These are phyloP conservation scores for Dolichoris vasculosae DNA, from an alignment of 1,140 invertebrate species.

Conservation along the genomic window DNA sequence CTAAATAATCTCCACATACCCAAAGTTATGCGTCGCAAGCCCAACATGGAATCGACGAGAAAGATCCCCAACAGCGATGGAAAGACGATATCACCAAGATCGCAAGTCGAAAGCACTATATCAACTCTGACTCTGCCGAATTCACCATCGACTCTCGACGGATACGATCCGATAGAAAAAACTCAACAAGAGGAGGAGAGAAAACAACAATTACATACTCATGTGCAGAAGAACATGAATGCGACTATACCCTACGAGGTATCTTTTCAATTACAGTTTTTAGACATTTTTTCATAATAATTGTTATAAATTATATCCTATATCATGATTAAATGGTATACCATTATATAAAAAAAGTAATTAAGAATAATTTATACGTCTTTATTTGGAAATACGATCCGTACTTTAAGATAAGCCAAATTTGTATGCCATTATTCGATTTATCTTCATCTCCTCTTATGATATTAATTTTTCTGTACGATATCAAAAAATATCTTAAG, in stretches of 20 bases:
- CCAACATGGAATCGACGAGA: slow-evolving; percentile 59
- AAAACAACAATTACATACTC: neutral
- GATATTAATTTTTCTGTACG: no score
- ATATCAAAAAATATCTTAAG: no score
- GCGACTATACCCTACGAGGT: slow-evolving; percentile 54
- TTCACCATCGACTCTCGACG: slow-evolving; percentile 20
- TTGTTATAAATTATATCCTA: no score
- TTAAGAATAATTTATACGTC: no score
- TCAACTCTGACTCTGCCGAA: slow-evolving; percentile 52
- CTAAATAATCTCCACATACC: slow-evolving; percentile 1
- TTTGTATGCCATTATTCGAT: no score
- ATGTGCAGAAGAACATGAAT: neutral
- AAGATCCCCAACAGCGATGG: slow-evolving; percentile 38
- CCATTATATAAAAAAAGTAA: no score
- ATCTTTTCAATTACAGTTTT: neutral
- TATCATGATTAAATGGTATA: no score
- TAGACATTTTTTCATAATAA: neutral
- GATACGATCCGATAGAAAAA: neutral
- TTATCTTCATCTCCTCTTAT: no score
- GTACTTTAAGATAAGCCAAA: no score
- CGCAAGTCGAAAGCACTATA: slow-evolving; percentile 43
- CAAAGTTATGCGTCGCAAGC: slow-evolving; percentile 29
- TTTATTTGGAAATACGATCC: no score
- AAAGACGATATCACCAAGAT: slow-evolving; percentile 27
- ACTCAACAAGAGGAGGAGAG: neutral